Evolutionary conservation across 2,888 invertebrate genomes (phyloP), one percentile per base, ranked within the genome.

Genomic region (Aspidiotus destructor): DNA sequence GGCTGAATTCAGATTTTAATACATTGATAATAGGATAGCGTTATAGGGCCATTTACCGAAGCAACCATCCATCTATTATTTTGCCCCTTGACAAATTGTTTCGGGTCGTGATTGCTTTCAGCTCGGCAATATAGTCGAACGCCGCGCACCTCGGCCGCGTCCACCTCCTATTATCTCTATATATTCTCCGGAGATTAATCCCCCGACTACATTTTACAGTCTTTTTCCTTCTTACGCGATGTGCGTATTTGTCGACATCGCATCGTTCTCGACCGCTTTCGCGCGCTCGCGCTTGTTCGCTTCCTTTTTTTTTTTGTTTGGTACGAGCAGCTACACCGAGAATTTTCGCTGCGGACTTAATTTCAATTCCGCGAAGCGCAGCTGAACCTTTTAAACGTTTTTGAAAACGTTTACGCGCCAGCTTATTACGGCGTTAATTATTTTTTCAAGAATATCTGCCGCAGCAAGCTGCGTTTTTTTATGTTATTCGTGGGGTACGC

Each of bases 61-160:
- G 67, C 67, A 67, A 67, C 67, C 67, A 67, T 67, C 58, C 67
- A 60, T 67, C 67, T 67, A 67, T 67, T 67, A 67, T 67, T 67
- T 52, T 48, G 67, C 58, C 58, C 58, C 67, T 58, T 67, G 67
- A 67, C 67, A 67, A 67, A 67, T 67, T 67, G 67, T 67, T 67
- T 67, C 60, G 67, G 67, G 67, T 67, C 67, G 67, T 67, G 67
- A 67, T 67, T 67, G 67, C 67, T 67, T 67, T 67, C 67, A 58
- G 60, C 58, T 52, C 67, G 58, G 58, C 67, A 67, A 67, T 67
- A 67, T 67, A 67, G 28, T 48, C 64, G 67, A 40, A 40, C 58
- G 28, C 67, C 40, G 60, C 67, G 28, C 28, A 10, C 48, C 15
- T 48, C 58, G 44, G 28, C 67, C 67, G 28, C 17, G 28, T 58